These are phyloP conservation scores for Crotalus helleri DNA, from an alignment of 2,113 vertebrate species.

Conservation along the genomic window DNA sequence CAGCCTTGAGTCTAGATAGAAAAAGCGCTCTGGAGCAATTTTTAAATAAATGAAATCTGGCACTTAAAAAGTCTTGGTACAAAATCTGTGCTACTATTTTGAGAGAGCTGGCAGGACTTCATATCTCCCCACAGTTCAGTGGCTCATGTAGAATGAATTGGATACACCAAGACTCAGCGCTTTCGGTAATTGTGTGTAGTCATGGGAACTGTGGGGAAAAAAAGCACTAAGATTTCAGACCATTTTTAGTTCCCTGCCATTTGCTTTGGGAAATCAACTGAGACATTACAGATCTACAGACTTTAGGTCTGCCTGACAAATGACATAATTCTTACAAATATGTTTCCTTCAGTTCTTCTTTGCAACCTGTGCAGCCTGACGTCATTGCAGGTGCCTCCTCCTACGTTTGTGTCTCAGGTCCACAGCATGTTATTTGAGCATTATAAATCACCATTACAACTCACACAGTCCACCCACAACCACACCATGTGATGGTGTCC, in stretches of 20 bases:
- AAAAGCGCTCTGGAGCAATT: not conserved
- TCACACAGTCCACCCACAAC: not conserved
- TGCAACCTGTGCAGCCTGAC: not conserved
- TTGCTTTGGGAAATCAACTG: not conserved
- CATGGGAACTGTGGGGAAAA: slow-evolving; percentile 9
- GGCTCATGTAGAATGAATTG: not conserved
- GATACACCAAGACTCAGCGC: not conserved
- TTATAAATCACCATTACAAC: not conserved
- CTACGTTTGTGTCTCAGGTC: not conserved
- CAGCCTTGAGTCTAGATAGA: not conserved
- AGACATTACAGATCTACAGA: slow-evolving; percentile 1
- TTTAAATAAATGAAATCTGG: not conserved
- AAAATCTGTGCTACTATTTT: not conserved
- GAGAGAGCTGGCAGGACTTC: not conserved
- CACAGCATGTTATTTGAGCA: not conserved
- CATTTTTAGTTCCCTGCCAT: not conserved
- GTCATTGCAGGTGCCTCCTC: not conserved
- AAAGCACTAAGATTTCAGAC: not conserved
- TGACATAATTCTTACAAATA: not conserved
- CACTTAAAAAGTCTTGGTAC: not conserved
- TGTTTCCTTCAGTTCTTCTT: not conserved
- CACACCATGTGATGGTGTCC: not conserved
- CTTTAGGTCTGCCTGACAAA: not conserved
- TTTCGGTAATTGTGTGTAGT: not conserved
- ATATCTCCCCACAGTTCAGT: slow-evolving; percentile 5